Evolutionary conservation across 2,888 invertebrate species (phyloP), one percentile per base, ranked within the genome.

Genomic region (Brachyptera putata): DNA sequence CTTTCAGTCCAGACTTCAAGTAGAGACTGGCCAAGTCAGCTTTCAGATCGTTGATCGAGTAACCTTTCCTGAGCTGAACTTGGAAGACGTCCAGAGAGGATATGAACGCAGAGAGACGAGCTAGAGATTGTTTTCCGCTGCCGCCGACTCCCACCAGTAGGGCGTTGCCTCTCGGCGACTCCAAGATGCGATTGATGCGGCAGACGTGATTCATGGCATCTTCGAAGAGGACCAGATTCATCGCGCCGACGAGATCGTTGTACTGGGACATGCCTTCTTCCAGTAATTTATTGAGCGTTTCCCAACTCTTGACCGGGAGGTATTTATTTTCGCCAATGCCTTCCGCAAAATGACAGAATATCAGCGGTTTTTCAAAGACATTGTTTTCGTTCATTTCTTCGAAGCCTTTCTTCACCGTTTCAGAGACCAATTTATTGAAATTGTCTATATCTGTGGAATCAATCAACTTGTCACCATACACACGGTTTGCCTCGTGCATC

Each of bases 221-320:
- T 71, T 95, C 95, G 70, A 96, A 96, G 7, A 96, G 82, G 1
- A 96, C 95, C 61, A 96, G 77, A 75, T 95, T 94, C 92, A 96
- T 95, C 0, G 89, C 89, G 1, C 93, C 89, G 60, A 84, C 81
- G 64, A 95, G 79, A 70, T 96, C 96, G 72, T 96, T 95, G 72
- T 96, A 96, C 16, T 84, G 83, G 1, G 83, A 79, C 57, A 95
- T 0, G 93, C 92, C 50, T 21, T 50, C 39, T n/a, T 39, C 39
- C 39, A 39, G 39, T 4, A 39, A 14, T n/a, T 39, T 39, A n/a
- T 4, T 39, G 9, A 39, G 14, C 4, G 7, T 4, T 4, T 7
- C 4, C 39, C 39, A 39, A 63, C 84, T 83, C 22, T 73, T 75
- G 25, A 94, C 86, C 0, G 89, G 87, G 76, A 89, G 84, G 72